phyloP scores from a whole-genome alignment of 2,113 vertebrate species.

The Entomyzon cyanotis region DNA sequence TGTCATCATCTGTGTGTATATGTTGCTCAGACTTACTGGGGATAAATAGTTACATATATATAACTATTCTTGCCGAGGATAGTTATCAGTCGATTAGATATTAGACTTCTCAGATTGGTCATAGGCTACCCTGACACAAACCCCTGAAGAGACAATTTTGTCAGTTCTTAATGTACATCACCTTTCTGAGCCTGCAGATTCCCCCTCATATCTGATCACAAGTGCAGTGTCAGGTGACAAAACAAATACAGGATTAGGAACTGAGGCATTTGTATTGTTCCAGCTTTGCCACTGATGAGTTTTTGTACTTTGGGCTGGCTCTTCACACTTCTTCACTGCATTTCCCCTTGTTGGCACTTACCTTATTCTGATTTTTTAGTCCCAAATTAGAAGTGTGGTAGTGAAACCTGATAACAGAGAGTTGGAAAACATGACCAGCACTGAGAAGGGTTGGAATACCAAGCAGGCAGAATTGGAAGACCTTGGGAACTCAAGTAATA shows the following conservation, averaged over 20 bases:
- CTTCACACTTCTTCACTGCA: not conserved
- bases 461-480: constrained; percentile 22
- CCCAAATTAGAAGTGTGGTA: not conserved
- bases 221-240: not conserved
- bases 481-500: constrained; percentile 39
- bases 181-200: not conserved
- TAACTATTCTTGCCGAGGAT: not conserved
- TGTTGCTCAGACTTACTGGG: not conserved
- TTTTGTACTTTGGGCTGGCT: not conserved
- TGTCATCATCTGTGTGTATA: not conserved
- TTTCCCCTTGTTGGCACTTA: not conserved
- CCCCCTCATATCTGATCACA: not conserved
- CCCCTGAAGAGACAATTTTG: not conserved
- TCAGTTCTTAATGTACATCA: not conserved
- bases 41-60: not conserved
- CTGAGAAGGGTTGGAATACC: constrained; percentile 24
- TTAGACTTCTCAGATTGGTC: not conserved
- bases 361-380: not conserved
- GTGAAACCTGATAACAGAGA: not conserved
- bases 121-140: not conserved
- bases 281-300: not conserved
- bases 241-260: not conserved
- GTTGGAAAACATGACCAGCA: not conserved
- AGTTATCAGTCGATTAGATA: not conserved
- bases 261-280: not conserved